Evolutionary conservation across 2,113 vertebrate genomes (phyloP).

Genomic region (Marmota monax): DNA sequence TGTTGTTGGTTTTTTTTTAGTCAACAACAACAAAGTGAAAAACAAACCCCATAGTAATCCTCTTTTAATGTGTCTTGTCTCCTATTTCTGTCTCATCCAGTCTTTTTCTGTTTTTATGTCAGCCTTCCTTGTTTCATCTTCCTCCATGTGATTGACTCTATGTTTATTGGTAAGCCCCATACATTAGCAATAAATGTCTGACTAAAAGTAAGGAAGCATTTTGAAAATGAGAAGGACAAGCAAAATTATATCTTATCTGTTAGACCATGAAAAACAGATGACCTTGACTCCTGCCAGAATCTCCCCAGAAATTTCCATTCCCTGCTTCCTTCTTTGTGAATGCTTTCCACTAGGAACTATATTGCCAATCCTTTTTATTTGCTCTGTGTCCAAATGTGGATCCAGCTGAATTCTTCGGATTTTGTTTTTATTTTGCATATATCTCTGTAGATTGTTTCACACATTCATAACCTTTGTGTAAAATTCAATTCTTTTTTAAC

Average conservation of each 20-base stretch:
- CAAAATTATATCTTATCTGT: neutral
- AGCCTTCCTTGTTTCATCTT: neutral
- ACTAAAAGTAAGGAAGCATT: constrained; percentile 38
- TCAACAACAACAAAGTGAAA: constrained; percentile 39
- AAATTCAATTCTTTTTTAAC: constrained; percentile 49
- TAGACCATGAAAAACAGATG: constrained; percentile 25
- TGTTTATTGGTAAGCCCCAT: neutral
- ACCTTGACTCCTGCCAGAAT: constrained; percentile 6
- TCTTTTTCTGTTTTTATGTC: neutral
- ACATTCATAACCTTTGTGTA: constrained; percentile 8
- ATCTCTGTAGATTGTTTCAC: constrained; percentile 45
- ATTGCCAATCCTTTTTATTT: constrained; percentile 50
- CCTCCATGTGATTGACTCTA: neutral
- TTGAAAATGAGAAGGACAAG: constrained; percentile 28
- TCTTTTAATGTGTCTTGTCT: neutral
- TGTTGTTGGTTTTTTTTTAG: constrained; percentile 1
- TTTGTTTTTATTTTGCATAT: constrained; percentile 50
- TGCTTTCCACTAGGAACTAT: constrained; percentile 44
- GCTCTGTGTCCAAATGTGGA: constrained; percentile 45
- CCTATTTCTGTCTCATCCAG: neutral
- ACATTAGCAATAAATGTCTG: neutral
- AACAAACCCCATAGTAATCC: neutral
- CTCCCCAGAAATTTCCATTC: constrained; percentile 12
- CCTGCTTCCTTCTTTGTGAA: constrained; percentile 34
- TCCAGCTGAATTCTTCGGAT: constrained; percentile 54